Conservation (phyloP, 2,888 invertebrate genomes). For the Nomada lathburiana region DNA sequence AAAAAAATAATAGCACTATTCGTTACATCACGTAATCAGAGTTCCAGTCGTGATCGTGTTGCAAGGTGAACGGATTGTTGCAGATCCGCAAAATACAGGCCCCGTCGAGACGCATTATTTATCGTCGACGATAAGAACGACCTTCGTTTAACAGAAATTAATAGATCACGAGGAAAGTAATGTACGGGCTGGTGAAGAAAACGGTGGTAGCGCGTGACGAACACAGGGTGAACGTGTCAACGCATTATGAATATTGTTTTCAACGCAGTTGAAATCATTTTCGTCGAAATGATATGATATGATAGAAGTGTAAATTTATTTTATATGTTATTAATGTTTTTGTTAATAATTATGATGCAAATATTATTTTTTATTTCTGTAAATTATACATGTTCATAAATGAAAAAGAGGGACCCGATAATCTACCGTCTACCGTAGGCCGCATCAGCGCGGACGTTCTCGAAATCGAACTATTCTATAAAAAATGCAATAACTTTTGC, state of each 20-base stretch:
- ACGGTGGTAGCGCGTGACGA: constrained; percentile 21
- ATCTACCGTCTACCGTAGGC: too few species aligned
- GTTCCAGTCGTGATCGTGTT: not conserved
- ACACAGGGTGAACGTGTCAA: constrained; percentile 10
- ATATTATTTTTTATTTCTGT: too few species aligned
- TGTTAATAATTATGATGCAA: too few species aligned
- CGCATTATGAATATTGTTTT: constrained; percentile 1
- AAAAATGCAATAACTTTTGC: too few species aligned
- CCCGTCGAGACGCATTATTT: constrained; percentile 33
- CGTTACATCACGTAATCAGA: not conserved
- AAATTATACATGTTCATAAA: too few species aligned
- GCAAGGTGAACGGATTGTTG: constrained; percentile 10
- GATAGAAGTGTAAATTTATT: too few species aligned
- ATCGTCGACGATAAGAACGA: constrained; percentile 33
- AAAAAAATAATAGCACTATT: not conserved
- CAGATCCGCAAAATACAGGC: constrained; percentile 19
- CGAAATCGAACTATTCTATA: too few species aligned
- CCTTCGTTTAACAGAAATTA: constrained; percentile 42
- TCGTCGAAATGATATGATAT: constrained; percentile 1
- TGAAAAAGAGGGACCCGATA: too few species aligned
- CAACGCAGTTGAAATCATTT: constrained; percentile 15
- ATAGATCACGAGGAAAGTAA: constrained; percentile 15
- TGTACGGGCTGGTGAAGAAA: constrained; percentile 30
- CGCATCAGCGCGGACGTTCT: too few species aligned
- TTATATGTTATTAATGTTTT: too few species aligned